Evolutionary conservation across 2,113 vertebrate species (phyloP), one percentile per base, ranked within the genome.

Genomic region (Egretta garzetta): DNA sequence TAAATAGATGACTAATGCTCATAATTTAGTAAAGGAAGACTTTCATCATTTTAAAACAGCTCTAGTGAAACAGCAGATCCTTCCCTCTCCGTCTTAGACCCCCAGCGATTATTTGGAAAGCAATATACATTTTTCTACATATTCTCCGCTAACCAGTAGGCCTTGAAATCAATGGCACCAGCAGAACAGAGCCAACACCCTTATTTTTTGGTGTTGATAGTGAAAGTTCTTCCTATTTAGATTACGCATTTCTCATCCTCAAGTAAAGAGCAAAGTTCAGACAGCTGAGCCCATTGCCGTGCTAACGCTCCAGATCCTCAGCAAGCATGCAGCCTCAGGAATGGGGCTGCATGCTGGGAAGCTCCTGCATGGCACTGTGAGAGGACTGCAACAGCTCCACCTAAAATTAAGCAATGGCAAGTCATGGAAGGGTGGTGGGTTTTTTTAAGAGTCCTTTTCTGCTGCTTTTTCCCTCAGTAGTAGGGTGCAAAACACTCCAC

Each of bases 21-120:
- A 1, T 53, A 88, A 66, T 4, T 33, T n/a, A 80, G 20, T n/a
- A 63, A 91, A 80, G 70, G 22, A 89, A 88, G 49, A 59, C 10
- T 81, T 83, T 19, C 60, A 19, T 2, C 26, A 68, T 85, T 87
- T 94, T 80, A 49, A 94, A 82, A 27, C 26, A 21, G 6, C 10
- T 82, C 20, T 49, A 60, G 68, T 41, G 37, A 67, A 60, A 92
- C 39, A 90, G n/a, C 20, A 82, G 43, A 76, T 49, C 33, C 6
- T 85, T 66, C 24, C 76, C 30, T 33, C 30, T 70, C 37, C 52
- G 71, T 55, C 52, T 71, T n/a, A 85, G 53, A 82, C 37, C 8
- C 76, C 63, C 83, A 81, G 26, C 22, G 56, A 75, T 41, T 45
- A 80, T 73, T 80, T 70, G n/a, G 67, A 96, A 93, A 88, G 39